phyloP scores from a whole-genome alignment of 2,797 vertebrate species.

The Argya squamiceps region DNA sequence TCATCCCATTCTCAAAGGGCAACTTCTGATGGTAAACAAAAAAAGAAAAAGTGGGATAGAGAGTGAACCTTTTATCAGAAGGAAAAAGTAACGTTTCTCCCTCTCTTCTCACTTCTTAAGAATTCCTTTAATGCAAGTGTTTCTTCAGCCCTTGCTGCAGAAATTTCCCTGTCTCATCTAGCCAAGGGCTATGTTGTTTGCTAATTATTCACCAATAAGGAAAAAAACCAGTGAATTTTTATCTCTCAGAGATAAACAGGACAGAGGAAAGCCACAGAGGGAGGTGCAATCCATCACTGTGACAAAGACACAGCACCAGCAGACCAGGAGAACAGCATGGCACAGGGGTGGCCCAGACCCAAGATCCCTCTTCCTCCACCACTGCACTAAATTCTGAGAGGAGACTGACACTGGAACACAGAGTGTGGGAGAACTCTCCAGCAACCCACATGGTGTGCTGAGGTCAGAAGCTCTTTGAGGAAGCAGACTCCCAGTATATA shows the following conservation, averaged over 20 bases:
- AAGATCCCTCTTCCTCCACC: not conserved
- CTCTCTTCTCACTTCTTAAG: not conserved
- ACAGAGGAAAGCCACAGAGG: not conserved
- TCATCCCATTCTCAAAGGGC: not conserved
- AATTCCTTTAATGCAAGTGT: not conserved
- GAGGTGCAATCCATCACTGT: not conserved
- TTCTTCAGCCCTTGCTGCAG: not conserved
- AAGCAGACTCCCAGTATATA: slow-evolving; percentile 55
- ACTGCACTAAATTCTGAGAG: not conserved
- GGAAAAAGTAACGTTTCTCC: not conserved
- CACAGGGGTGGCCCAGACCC: not conserved
- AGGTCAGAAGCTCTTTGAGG: slow-evolving; percentile 43
- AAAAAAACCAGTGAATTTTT: not conserved
- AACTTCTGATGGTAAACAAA: not conserved
- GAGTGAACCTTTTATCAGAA: not conserved
- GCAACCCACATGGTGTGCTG: not conserved
- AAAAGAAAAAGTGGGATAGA: not conserved
- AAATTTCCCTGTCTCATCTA: not conserved
- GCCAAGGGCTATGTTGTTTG: not conserved
- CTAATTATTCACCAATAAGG: not conserved
- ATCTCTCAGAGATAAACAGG: not conserved
- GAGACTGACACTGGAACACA: rapidly evolving
- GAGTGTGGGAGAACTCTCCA: not conserved
- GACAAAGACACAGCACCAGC: not conserved
- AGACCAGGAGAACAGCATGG: not conserved